Evolutionary conservation across 64 coral and sea anemone genomes (phyloP).

Genomic region (Trachythela sp.): DNA sequence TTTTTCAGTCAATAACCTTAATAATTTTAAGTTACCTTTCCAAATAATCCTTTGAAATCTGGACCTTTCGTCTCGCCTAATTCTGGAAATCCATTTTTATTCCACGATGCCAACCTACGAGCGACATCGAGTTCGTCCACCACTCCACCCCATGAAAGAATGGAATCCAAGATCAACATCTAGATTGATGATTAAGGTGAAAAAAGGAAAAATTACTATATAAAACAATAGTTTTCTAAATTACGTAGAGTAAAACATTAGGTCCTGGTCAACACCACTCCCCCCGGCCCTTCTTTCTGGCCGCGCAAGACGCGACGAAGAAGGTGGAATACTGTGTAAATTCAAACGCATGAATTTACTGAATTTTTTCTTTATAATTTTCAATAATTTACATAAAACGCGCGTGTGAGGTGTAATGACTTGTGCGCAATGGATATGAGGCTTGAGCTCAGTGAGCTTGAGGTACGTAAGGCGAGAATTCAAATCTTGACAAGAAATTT

Average conservation of each 20-base stretch:
- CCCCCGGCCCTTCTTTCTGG: no score
- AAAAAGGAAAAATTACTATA: not conserved
- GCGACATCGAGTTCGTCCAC: slow-evolving; percentile 98
- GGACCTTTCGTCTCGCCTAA: slow-evolving; percentile 67
- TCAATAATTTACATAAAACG: no score
- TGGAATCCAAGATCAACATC: slow-evolving; percentile 74
- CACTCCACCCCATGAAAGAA: slow-evolving; percentile 85
- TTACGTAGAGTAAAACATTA: not conserved
- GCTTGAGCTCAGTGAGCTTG: no score
- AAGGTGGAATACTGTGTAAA: no score
- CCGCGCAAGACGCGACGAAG: no score
- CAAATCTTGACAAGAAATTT: no score
- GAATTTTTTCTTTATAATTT: no score
- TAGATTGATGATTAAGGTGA: slow-evolving; percentile 17
- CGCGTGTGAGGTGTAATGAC: no score
- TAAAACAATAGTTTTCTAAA: not conserved
- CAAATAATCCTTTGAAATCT: slow-evolving; percentile 72
- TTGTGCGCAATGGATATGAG: no score
- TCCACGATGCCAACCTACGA: slow-evolving; percentile 72
- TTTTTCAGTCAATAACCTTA: not conserved
- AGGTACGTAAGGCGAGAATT: no score
- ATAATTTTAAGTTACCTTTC: slow-evolving; percentile 56
- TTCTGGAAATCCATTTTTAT: slow-evolving; percentile 82
- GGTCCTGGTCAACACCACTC: no score
- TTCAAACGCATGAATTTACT: no score